Base-by-base conservation (phyloP, 2,113 vertebrate species). In the Hiodon tergisus region DNA sequence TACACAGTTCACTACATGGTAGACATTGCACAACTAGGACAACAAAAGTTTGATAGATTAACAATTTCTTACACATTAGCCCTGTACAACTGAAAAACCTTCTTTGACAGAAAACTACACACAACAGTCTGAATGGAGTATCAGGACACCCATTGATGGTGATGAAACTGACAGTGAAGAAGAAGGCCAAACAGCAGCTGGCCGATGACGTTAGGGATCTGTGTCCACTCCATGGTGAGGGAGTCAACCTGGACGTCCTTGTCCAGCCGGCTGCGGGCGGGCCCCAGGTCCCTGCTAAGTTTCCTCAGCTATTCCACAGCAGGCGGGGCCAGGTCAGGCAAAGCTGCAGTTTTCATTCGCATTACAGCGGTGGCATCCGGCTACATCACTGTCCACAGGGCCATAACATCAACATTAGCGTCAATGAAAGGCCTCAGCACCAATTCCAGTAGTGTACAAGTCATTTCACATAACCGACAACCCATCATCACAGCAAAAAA, bases 191-290 rank as follows among this genome's bases (percentile, higher is more conserved):
- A 91, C 51, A 92, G 86, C 80, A 89, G 77, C 68, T 89, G 85
- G 78, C 91, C 90, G 60, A 92, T 83, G 83, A 91, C 79, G 76
- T 85, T 86, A 72, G 84, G 88, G 78, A 92, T 84, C 82, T 88
- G 84, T 14, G 85, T 77, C 90, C 90, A 92, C 2, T 89, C 89
- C 63, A 89, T 71, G 0, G 83, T 75, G 57, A 51, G 78, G 14
- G 77, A 11, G 51, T 47, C 82, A 4, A 54, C 60, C 0, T 63
- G 74, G 11, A 80, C 65, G 57, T 86, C 70, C 51, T 86, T 61
- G 65, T 88, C 89, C 79, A 88, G 73, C 67, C 85, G 76, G 3
- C 69, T 60, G 8, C 83, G 88, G 71, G 90, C 78, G 61, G 79
- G 76, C 67, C 77, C 75, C 17, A 91, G 76, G 72, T 87, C 83